Evolutionary conservation across 2,888 invertebrate genomes (phyloP).

Genomic region (Meghimatium bilineatum): DNA sequence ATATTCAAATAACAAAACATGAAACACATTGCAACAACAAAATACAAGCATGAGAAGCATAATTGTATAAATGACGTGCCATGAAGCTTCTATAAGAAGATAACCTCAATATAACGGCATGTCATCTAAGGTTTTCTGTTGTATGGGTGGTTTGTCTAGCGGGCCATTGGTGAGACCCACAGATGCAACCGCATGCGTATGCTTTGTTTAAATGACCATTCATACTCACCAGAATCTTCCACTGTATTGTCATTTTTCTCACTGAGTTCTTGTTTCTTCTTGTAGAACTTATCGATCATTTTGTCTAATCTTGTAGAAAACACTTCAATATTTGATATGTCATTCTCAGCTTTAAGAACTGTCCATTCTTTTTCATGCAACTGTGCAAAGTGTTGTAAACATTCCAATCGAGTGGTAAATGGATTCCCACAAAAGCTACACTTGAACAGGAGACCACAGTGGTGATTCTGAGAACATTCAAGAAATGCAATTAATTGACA

Average conservation of each 20-base stretch:
- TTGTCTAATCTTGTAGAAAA: slow-evolving; percentile 72
- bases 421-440: slow-evolving; percentile 95
- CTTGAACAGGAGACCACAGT: slow-evolving; percentile 83
- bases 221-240: slow-evolving; percentile 30
- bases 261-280: slow-evolving; percentile 19
- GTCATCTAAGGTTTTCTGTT: no score
- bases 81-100: no score
- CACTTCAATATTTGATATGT: slow-evolving; percentile 66
- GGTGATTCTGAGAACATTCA: slow-evolving; percentile 52
- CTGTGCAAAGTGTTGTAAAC: slow-evolving; percentile 84
- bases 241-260: slow-evolving; percentile 51
- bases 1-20: no score
- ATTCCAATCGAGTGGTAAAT: slow-evolving; percentile 87
- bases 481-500: background rate
- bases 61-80: no score
- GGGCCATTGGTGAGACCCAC: no score
- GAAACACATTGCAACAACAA: no score
- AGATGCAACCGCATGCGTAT: no score
- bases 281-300: slow-evolving; percentile 66
- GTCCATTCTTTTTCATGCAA: slow-evolving; percentile 88
- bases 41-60: no score
- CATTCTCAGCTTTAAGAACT: slow-evolving; percentile 81
- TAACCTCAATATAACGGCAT: no score
- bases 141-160: no score
- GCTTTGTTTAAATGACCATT: background rate